phyloP scores from a whole-genome alignment of 2,113 vertebrate genomes.

The Dipodomys merriami region DNA sequence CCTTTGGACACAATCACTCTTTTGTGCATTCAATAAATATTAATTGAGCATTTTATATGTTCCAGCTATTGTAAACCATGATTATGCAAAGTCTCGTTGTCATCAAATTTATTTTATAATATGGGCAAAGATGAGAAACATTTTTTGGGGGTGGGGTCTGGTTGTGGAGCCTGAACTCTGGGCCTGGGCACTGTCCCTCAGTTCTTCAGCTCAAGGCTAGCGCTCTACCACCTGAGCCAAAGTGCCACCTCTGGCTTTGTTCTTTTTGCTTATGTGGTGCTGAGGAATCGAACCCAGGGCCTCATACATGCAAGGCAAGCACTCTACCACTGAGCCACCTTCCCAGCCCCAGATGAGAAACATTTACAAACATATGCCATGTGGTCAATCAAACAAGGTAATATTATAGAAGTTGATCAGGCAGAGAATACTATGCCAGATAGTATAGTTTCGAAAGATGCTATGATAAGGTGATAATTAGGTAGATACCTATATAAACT shows the following conservation, averaged over 20 bases:
- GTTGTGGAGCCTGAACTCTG: too few relatives aligned
- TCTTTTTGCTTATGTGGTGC: too few relatives aligned
- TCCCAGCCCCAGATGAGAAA: background rate
- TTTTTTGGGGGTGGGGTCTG: too few relatives aligned
- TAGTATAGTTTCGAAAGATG: background rate
- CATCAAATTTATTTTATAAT: background rate
- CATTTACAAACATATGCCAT: background rate
- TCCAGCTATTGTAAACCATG: background rate
- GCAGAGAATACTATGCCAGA: background rate
- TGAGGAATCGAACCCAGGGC: too few relatives aligned
- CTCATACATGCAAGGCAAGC: too few relatives aligned
- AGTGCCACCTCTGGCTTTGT: too few relatives aligned
- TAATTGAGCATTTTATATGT: background rate
- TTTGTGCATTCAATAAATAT: background rate
- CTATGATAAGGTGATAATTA: background rate
- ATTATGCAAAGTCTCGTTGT: background rate
- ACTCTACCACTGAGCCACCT: too few relatives aligned
- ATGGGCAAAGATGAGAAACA: too few relatives aligned
- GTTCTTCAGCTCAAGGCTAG: too few relatives aligned
- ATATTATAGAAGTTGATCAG: background rate
- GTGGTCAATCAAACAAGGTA: background rate
- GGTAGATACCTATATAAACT: background rate
- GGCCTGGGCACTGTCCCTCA: too few relatives aligned
- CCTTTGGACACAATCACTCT: background rate
- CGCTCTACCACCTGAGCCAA: too few relatives aligned